Conservation (phyloP, 1,140 invertebrate species). For the Danaus melanippus region DNA sequence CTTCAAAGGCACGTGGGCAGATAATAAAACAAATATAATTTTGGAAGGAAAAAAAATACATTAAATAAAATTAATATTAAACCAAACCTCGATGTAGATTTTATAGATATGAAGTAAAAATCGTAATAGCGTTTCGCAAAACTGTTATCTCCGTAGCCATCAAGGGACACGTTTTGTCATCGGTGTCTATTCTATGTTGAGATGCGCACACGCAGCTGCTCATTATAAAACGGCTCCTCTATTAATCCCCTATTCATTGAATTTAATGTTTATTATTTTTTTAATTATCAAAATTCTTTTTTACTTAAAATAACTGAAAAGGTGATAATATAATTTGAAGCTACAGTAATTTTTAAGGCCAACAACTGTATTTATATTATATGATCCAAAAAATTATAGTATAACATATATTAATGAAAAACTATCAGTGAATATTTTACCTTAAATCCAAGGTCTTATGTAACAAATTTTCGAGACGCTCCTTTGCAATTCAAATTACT, state of each 20-base stretch:
- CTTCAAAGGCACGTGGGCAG: constrained; percentile 14
- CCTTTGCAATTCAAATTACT: constrained; percentile 11
- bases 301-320: no score
- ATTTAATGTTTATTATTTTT: constrained; percentile 18
- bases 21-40: constrained; percentile 4
- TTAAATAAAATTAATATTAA: background rate
- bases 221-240: constrained; percentile 37
- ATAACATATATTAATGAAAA: no score
- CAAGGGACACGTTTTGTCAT: constrained; percentile 41
- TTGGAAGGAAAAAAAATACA: background rate
- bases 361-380: no score
- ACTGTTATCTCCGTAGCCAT: constrained; percentile 28
- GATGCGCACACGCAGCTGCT: constrained; percentile 43
- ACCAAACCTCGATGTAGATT: background rate
- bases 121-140: constrained; percentile 16
- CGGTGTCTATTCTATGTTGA: constrained; percentile 37
- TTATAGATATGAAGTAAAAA: constrained; percentile 4
- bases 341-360: no score
- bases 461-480: no score
- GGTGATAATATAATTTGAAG: no score
- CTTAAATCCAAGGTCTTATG: no score
- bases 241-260: constrained; percentile 22
- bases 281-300: background rate
- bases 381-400: no score
- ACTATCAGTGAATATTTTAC: no score